phyloP scores from a whole-genome alignment of 2,888 invertebrate species.

The Shargacucullia verbasci region DNA sequence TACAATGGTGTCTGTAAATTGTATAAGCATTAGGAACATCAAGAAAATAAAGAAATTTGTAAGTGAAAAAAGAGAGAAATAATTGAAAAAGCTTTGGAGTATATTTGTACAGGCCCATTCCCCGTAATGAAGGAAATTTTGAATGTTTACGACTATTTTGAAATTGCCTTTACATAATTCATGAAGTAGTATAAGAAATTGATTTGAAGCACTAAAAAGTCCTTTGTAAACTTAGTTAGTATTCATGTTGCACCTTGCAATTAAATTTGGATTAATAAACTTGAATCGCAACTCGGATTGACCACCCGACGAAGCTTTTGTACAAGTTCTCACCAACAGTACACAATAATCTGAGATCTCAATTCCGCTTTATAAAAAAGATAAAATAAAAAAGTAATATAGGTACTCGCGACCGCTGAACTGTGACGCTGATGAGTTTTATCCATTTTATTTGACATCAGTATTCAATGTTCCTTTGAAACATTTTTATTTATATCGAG shows the following conservation, averaged over 20 bases:
- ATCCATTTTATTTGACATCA: constrained; percentile 48
- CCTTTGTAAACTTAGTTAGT: constrained; percentile 27
- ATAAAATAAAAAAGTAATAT: constrained; percentile 14
- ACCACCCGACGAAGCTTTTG: constrained; percentile 20
- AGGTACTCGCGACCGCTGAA: constrained; percentile 23
- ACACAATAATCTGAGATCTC: constrained; percentile 1
- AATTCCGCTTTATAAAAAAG: constrained; percentile 16
- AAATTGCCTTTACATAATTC: constrained; percentile 13
- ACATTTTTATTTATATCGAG: constrained; percentile 32
- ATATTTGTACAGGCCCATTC: constrained; percentile 3
- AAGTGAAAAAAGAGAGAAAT: constrained; percentile 2
- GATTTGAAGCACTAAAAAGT: constrained; percentile 20
- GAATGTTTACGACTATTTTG: no score
- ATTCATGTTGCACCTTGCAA: constrained; percentile 43
- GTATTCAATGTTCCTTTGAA: constrained; percentile 38
- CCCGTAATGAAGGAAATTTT: not conserved
- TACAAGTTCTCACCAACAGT: constrained; percentile 6
- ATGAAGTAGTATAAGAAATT: no score
- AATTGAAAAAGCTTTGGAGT: constrained; percentile 29
- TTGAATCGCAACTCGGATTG: constrained; percentile 28
- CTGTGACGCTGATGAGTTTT: constrained; percentile 21
- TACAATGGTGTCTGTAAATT: constrained; percentile 1
- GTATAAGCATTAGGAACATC: constrained; percentile 6
- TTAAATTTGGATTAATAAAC: constrained; percentile 46
- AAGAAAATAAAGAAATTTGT: not conserved